Evolutionary conservation across 2,888 invertebrate genomes (phyloP), one percentile per base, ranked within the genome.

Genomic region (Arge pagana): DNA sequence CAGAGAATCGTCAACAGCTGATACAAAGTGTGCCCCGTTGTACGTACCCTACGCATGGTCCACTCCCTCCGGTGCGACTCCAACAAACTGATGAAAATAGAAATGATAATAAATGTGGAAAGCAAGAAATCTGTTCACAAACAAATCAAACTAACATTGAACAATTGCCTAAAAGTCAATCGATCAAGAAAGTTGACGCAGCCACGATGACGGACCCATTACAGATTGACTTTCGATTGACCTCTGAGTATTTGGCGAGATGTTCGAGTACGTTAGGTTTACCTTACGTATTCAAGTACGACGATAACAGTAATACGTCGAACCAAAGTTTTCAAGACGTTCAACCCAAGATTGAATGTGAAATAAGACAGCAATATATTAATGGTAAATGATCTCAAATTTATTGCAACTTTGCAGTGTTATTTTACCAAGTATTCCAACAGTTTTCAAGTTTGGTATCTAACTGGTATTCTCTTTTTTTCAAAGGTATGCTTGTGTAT

Each of bases 141-240:
- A 63, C 63, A 35, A 60, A 66, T 13, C 67, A 66, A 19, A 69
- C 72, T 28, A 62, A 64, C 37, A 59, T 65, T 7, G 66, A 66
- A 16, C 70, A 72, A 39, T 71, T 70, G 2, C 69, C 69, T 2
- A 65, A 65, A 6, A 72, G 70, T 0, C 72, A 75, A 43, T 72
- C 71, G 0, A 61, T 70, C 39, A 72, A 73, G 15, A 76, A 76
- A 58, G 74, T 76, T 4, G 75, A 76, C 45, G 75, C 71, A 2
- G 71, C 75, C 0, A 76, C 75, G 4, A 76, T 76, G 75, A 76
- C 75, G 4, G 75, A 76, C 62, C 75, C 75, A 1, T 52, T 76
- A 41, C 71, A 71, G 48, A 74, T 76, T 48, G 75, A 76, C 54
- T 74, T 76, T 45, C 68, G 68, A 58, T 57, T 73, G 13, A 75